These are phyloP conservation scores for Polypedilum pembai DNA, from an alignment of 1,140 invertebrate genomes.

Conservation along the genomic window DNA sequence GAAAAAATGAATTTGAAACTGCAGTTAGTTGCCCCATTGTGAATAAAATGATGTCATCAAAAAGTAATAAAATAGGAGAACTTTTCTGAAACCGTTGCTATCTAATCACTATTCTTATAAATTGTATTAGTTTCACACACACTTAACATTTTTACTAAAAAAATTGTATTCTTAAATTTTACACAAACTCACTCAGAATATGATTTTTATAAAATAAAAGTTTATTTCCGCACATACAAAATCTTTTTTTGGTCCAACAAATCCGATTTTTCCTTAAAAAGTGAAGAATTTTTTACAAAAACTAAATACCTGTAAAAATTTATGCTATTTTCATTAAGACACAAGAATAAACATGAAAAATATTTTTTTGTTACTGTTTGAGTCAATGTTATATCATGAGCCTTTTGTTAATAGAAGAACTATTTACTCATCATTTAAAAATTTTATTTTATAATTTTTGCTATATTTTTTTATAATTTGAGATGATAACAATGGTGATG, in stretches of 20 bases:
- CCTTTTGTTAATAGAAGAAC: neutral
- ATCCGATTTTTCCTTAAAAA: slow-evolving; percentile 5
- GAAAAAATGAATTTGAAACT: neutral
- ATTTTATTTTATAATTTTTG: no score
- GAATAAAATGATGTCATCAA: neutral
- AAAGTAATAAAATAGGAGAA: neutral
- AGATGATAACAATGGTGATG: neutral
- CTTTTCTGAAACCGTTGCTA: slow-evolving; percentile 28
- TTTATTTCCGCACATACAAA: neutral
- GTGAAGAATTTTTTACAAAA: neutral
- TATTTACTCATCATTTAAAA: no score
- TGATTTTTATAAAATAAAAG: neutral
- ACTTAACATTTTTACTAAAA: neutral
- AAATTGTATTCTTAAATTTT: neutral
- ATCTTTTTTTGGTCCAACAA: neutral
- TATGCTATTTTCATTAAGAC: neutral
- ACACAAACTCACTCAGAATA: neutral
- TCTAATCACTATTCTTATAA: neutral
- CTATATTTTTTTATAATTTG: no score
- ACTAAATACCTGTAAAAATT: neutral
- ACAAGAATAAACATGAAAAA: neutral
- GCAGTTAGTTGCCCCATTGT: slow-evolving; percentile 14
- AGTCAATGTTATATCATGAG: neutral
- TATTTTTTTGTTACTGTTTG: neutral
- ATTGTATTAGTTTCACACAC: neutral